phyloP scores from a whole-genome alignment of 2,888 invertebrate genomes.

The Drosophila prostipennis region DNA sequence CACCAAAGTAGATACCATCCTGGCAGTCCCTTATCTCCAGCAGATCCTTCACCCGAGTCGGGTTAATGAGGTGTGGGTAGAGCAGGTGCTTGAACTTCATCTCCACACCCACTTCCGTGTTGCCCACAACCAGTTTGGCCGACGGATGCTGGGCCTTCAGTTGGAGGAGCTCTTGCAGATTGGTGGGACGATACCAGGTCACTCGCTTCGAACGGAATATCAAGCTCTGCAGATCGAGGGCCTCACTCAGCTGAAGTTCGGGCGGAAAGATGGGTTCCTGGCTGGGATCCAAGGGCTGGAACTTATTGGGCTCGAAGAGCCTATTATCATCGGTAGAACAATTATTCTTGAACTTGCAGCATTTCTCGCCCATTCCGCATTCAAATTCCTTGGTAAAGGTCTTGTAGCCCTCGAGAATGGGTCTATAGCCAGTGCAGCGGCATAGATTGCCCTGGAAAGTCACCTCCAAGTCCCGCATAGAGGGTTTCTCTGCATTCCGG shows the following conservation, averaged over 20 bases:
- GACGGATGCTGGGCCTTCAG: slow-evolving; percentile 88
- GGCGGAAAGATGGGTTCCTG: slow-evolving; percentile 97
- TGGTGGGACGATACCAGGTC: slow-evolving; percentile 91
- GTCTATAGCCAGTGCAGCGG: slow-evolving; percentile 96
- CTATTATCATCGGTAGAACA: slow-evolving; percentile 78
- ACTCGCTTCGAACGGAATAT: slow-evolving; percentile 87
- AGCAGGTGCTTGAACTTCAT: slow-evolving; percentile 93
- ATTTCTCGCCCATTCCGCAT: slow-evolving; percentile 86
- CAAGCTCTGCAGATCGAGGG: slow-evolving; percentile 87
- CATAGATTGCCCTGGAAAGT: slow-evolving; percentile 94
- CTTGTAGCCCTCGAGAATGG: slow-evolving; percentile 95
- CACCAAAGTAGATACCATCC: slow-evolving; percentile 89
- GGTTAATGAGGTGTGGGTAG: slow-evolving; percentile 92
- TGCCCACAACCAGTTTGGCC: slow-evolving; percentile 93
- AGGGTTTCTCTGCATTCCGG: slow-evolving; percentile 89
- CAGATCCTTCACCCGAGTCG: slow-evolving; percentile 89
- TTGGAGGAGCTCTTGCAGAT: slow-evolving; percentile 87
- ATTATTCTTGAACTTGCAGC: slow-evolving; percentile 85
- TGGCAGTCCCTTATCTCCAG: slow-evolving; percentile 85
- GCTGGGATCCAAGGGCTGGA: slow-evolving; percentile 89
- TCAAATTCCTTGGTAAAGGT: slow-evolving; percentile 89
- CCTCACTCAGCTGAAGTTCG: slow-evolving; percentile 88
- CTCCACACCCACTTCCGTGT: slow-evolving; percentile 97
- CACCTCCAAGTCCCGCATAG: slow-evolving; percentile 90
- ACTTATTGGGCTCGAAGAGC: slow-evolving; percentile 87